Evolutionary conservation across 2,888 invertebrate species (phyloP), one percentile per base, ranked within the genome.

Genomic region (Venusia cambrica): DNA sequence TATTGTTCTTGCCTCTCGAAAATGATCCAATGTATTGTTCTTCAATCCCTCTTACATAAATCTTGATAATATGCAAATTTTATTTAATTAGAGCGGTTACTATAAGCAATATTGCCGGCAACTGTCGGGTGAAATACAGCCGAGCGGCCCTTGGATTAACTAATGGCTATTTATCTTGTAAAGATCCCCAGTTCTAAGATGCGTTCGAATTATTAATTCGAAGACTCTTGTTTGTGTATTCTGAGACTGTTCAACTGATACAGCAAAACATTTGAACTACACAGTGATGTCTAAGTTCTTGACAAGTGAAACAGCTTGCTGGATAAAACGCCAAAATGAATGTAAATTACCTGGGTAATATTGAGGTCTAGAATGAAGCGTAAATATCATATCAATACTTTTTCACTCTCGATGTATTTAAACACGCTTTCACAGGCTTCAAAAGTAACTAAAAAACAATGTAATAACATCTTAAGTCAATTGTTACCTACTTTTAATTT

Each of bases 121-220:
- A 34, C 27, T 20, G 38, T 20, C 20, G 63, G 62, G 65, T 84
- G 79, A 85, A 67, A 77, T 78, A 84, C 73, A 64, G 75, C 72
- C 62, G 63, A 67, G 47, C 77, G 73, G 73, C 79, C 76, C 76
- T 64, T 57, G 74, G 85, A 83, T 87, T 87, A 85, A 71, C 83
- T 85, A 85, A 87, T 85, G 75, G 81, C 80, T 79, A 78, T 87
- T 85, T 85, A 85, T 87, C 85, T 84, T 83, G 73, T 73, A 76
- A 71, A 73, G 77, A 73, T 74, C 72, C 72, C 57, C 56, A 60
- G 56, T 57, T 66, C 62, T 54, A 73, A 71, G 68, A 77, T 72
- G 67, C 67, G 69, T 65, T 55, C 54, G 59, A 67, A 73, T 72
- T 76, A 76, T 76, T 76, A 74, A 78, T 73, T 70, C 55, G 45